A percentile compares a stretch with the other conserved stretches of the same genome.
phyloP scores from a whole-genome alignment of 2,888 invertebrate genomes.

The Tortricodes alternella region DNA sequence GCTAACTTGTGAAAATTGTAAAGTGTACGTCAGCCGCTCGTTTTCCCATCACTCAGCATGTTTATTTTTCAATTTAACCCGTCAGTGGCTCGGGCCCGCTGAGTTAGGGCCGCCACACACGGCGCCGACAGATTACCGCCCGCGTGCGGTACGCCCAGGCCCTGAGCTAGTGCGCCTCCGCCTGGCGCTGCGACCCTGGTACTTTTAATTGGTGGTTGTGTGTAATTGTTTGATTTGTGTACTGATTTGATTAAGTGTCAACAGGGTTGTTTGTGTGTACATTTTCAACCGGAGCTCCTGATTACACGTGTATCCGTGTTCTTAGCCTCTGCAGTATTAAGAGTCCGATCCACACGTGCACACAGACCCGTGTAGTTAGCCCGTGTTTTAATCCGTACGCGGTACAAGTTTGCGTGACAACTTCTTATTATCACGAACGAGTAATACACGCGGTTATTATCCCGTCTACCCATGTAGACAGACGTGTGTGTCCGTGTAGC shows the following conservation, averaged over 20 bases:
- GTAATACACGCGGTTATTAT: no score
- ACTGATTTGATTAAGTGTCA: slow-evolving; percentile 11
- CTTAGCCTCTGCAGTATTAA: no score
- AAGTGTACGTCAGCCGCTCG: slow-evolving; percentile 49
- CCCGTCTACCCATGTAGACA: no score
- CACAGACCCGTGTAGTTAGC: no score
- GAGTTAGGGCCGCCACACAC: slow-evolving; percentile 81
- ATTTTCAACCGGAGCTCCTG: neutral
- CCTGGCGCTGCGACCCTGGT: slow-evolving; percentile 19
- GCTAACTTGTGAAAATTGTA: no score
- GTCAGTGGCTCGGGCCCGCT: slow-evolving; percentile 61
- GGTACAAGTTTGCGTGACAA: no score
- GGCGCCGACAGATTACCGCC: slow-evolving; percentile 70
- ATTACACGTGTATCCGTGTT: no score
- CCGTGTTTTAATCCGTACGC: no score
- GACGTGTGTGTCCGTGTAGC: no score
- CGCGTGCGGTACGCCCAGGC: slow-evolving; percentile 40
- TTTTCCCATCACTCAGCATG: slow-evolving; percentile 71
- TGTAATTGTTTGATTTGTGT: slow-evolving; percentile 33
- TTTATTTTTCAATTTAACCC: slow-evolving; percentile 81
- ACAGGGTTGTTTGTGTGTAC: slow-evolving; percentile 15
- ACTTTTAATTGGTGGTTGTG: slow-evolving; percentile 34
- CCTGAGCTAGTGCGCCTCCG: slow-evolving; percentile 34
- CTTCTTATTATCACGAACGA: no score
- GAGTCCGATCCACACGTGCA: no score